phyloP scores from a whole-genome alignment of 2,113 vertebrate species.

The Genyomyrus donnyi region DNA sequence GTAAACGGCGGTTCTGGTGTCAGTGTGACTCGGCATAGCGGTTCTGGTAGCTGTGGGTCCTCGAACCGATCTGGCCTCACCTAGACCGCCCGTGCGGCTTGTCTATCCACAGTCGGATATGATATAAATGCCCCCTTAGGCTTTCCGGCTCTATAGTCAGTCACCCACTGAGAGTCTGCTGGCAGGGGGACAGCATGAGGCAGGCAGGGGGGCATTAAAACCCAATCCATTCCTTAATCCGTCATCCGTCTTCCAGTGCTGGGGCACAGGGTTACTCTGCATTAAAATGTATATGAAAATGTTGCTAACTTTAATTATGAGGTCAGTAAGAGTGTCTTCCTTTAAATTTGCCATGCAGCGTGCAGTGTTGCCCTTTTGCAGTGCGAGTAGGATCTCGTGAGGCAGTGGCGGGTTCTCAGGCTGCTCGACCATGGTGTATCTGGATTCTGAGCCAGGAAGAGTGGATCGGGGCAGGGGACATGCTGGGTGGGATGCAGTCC shows the following conservation, averaged over 20 bases:
- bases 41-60: not conserved
- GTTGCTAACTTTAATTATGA: not conserved
- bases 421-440: not conserved
- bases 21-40: not conserved
- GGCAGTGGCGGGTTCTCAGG: not conserved
- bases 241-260: not conserved
- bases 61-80: not conserved
- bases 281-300: not conserved
- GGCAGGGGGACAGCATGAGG: not conserved
- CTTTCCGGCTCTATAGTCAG: not conserved
- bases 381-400: not conserved
- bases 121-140: not conserved
- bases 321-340: not conserved
- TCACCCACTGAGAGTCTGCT: not conserved
- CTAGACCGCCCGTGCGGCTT: not conserved
- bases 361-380: not conserved
- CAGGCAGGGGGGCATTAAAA: not conserved
- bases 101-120: not conserved
- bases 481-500: not conserved
- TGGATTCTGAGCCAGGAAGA: not conserved
- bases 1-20: not conserved
- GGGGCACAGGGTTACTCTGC: not conserved
- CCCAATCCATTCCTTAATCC: not conserved
- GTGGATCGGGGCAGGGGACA: not conserved
- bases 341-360: not conserved